phyloP scores from a whole-genome alignment of 2,113 vertebrate species.

The Ceyx melanurus region DNA sequence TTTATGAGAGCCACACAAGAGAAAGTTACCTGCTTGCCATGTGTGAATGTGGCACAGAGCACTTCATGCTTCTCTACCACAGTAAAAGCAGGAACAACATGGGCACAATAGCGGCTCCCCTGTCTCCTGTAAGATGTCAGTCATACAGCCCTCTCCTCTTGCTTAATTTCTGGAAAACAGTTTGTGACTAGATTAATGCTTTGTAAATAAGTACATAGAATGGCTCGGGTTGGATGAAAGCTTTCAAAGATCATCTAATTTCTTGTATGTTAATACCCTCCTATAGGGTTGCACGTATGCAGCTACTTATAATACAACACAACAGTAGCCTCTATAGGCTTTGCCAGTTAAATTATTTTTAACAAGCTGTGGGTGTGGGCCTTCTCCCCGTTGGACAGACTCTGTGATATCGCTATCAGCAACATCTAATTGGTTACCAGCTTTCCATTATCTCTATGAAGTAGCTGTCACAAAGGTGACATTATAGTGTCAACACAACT shows the following conservation, averaged over 20 bases:
- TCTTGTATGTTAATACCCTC: background rate
- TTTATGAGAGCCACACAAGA: background rate
- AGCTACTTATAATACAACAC: background rate
- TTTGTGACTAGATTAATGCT: background rate
- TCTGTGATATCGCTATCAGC: background rate
- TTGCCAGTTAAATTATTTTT: background rate
- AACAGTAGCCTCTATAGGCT: background rate
- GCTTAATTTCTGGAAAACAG: background rate
- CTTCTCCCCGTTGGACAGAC: background rate
- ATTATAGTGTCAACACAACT: background rate
- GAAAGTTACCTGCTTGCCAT: background rate
- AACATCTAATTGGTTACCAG: slow-evolving; percentile 13
- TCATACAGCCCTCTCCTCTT: background rate
- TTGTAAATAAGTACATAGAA: background rate
- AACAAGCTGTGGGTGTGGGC: background rate
- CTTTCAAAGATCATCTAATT: background rate
- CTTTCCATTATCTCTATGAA: background rate
- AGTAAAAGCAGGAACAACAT: background rate
- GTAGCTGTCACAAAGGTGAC: background rate
- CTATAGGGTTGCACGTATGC: background rate
- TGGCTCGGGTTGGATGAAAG: background rate
- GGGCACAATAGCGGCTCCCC: background rate
- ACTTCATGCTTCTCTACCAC: background rate
- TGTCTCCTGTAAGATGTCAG: background rate
- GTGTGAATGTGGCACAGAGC: background rate